Evolutionary conservation across 2,113 vertebrate genomes (phyloP).

Genomic region (Lathamus discolor): DNA sequence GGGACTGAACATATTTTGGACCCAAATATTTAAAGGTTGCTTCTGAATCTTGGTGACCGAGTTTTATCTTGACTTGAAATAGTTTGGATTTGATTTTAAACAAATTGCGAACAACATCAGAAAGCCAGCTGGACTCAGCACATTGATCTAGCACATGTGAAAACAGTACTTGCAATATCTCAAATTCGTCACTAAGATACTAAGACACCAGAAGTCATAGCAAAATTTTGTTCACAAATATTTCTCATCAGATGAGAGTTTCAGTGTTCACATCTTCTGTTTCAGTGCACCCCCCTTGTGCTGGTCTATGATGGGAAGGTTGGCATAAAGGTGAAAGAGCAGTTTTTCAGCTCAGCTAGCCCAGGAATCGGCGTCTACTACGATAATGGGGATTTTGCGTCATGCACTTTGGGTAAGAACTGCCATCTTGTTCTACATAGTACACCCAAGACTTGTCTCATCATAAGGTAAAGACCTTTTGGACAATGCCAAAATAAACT

Average conservation of each 20-base stretch:
- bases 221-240: not conserved
- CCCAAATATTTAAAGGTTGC: not conserved
- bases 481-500: not conserved
- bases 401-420: not conserved
- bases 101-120: not conserved
- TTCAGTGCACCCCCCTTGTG: not conserved
- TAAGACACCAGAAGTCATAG: not conserved
- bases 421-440: not conserved
- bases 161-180: not conserved
- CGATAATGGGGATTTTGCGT: not conserved
- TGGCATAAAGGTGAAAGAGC: not conserved
- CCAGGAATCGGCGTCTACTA: not conserved
- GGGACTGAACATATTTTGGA: not conserved
- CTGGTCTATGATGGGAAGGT: not conserved
- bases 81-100: not conserved
- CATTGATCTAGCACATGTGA: not conserved
- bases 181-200: not conserved
- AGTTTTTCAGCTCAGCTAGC: not conserved
- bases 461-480: not conserved
- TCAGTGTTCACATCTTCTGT: not conserved
- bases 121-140: not conserved
- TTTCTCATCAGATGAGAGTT: not conserved
- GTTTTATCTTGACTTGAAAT: not conserved
- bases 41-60: not conserved
- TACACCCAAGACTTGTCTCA: not conserved